phyloP scores from a whole-genome alignment of 2,797 vertebrate species.

The Agapornis canus region DNA sequence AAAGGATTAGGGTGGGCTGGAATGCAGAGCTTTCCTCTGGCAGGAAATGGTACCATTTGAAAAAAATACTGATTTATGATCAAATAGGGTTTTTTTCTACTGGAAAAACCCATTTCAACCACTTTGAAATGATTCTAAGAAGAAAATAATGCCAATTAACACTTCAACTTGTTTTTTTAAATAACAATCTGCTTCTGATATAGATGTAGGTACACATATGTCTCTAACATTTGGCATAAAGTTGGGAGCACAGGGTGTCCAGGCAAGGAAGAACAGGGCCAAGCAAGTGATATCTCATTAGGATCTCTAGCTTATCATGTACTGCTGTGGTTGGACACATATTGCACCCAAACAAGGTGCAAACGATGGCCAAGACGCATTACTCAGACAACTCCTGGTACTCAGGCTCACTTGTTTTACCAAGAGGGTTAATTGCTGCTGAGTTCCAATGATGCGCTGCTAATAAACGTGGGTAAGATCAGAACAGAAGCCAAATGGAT shows the following conservation, averaged over 20 bases:
- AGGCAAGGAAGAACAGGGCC: neutral
- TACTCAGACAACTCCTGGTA: neutral
- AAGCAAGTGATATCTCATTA: neutral
- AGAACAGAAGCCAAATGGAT: neutral
- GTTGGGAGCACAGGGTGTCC: neutral
- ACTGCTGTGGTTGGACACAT: neutral
- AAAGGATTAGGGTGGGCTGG: slow-evolving; percentile 32
- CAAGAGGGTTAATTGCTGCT: neutral
- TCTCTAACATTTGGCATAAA: neutral
- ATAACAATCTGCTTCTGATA: neutral
- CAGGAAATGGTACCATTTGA: slow-evolving; percentile 29
- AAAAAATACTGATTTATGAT: neutral
- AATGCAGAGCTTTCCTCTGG: slow-evolving; percentile 31
- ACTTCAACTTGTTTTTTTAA: neutral
- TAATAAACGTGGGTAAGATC: slow-evolving; percentile 54
- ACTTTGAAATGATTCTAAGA: neutral
- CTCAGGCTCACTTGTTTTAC: neutral
- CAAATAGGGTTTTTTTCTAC: neutral
- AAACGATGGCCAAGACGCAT: neutral
- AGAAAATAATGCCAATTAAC: neutral
- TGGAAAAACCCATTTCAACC: neutral
- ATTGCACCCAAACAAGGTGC: neutral
- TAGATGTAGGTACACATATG: neutral
- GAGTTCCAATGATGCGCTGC: slow-evolving; percentile 13
- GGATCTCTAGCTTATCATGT: neutral